phyloP scores from a whole-genome alignment of 2,888 invertebrate genomes.

The Nephrotoma appendiculata region DNA sequence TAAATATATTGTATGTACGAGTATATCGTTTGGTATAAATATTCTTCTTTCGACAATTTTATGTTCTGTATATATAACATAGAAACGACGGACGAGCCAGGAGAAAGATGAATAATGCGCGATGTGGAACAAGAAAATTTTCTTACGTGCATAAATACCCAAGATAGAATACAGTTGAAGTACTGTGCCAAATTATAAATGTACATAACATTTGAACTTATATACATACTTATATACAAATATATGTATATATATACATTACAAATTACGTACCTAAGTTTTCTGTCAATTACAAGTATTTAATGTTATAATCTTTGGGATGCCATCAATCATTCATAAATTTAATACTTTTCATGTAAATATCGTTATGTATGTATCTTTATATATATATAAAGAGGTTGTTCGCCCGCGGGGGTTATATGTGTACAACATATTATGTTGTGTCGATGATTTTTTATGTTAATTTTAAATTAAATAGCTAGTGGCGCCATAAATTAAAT shows the following conservation, averaged over 20 bases:
- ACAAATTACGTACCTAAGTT: background rate
- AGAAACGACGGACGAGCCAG: background rate
- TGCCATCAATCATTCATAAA: background rate
- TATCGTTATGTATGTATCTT: background rate
- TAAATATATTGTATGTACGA: background rate
- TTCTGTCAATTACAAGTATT: background rate
- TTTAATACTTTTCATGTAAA: background rate
- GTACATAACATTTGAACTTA: background rate
- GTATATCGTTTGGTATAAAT: too few species aligned
- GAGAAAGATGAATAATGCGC: background rate
- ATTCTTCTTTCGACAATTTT: background rate
- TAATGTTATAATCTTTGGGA: background rate
- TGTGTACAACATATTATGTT: background rate
- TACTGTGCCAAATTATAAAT: background rate
- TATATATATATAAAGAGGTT: background rate
- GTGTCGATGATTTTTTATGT: background rate
- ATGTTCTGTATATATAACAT: background rate
- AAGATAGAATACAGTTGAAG: background rate
- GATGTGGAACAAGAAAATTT: background rate
- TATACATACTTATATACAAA: background rate
- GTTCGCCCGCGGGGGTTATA: background rate
- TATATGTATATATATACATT: background rate
- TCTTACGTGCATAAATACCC: background rate
- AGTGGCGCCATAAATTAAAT: background rate
- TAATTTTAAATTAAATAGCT: background rate